phyloP scores from a whole-genome alignment of 2,797 vertebrate genomes.

The Cuniculus paca region DNA sequence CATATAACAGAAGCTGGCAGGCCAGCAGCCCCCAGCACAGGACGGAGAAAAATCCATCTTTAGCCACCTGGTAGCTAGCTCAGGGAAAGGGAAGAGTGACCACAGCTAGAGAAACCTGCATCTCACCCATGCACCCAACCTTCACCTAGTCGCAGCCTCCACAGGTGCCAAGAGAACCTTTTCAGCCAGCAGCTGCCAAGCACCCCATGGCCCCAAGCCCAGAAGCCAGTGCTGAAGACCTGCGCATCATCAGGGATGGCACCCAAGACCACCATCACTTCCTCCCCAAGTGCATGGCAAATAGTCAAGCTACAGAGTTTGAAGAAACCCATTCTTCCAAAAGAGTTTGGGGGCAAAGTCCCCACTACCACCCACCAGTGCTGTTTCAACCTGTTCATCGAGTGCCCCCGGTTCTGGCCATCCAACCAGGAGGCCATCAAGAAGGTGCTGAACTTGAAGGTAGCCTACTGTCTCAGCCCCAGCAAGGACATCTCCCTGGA shows the following conservation, averaged over 20 bases:
- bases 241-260: slow-evolving; percentile 93
- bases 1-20: slow-evolving; percentile 82
- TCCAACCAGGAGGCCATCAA: slow-evolving; percentile 93
- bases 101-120: not conserved
- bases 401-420: slow-evolving; percentile 94
- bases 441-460: slow-evolving; percentile 95
- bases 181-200: slow-evolving; percentile 82
- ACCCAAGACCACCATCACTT: slow-evolving; percentile 92
- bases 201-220: slow-evolving; percentile 88
- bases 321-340: slow-evolving; percentile 91
- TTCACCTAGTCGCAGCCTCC: slow-evolving; percentile 77
- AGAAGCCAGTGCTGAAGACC: slow-evolving; percentile 81
- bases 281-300: slow-evolving; percentile 92
- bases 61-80: slow-evolving; percentile 46
- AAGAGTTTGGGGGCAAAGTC: slow-evolving; percentile 95
- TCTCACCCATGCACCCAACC: no score
- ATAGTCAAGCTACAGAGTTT: slow-evolving; percentile 90
- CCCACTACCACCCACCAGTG: slow-evolving; percentile 95
- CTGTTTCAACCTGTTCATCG: slow-evolving; percentile 96
- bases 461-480: slow-evolving; percentile 95
- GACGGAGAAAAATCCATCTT: slow-evolving; percentile 84
- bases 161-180: slow-evolving; percentile 84
- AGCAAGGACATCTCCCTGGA: slow-evolving; percentile 97
- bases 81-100: slow-evolving; percentile 86
- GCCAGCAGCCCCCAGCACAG: slow-evolving; percentile 79